These are phyloP conservation scores for Thamnophis sirtalis DNA, from an alignment of 2,113 vertebrate species.

Conservation along the genomic window DNA sequence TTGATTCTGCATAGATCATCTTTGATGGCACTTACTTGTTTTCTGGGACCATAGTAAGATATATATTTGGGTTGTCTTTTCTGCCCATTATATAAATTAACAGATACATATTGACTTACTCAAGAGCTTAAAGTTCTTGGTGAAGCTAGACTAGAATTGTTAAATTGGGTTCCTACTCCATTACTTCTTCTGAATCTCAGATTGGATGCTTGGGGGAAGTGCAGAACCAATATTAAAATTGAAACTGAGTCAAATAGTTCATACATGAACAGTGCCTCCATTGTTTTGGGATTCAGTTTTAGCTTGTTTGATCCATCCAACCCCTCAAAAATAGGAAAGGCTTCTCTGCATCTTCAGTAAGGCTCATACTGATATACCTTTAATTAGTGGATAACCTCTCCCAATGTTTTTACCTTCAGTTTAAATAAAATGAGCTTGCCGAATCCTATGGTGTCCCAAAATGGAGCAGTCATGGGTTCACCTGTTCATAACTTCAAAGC, in stretches of 20 bases:
- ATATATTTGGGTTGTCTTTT: not conserved
- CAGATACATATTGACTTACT: not conserved
- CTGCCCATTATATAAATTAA: not conserved
- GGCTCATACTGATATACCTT: not conserved
- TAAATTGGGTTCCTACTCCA: not conserved
- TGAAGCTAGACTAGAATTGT: not conserved
- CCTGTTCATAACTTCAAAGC: not conserved
- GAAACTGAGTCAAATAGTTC: not conserved
- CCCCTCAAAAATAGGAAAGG: too few relatives aligned
- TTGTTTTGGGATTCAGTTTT: not conserved
- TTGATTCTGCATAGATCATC: not conserved
- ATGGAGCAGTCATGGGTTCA: not conserved
- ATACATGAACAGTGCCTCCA: not conserved
- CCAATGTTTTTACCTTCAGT: not conserved
- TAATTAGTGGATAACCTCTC: not conserved
- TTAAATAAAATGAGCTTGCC: not conserved
- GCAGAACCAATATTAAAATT: not conserved
- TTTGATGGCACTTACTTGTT: not conserved
- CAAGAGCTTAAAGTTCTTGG: not conserved
- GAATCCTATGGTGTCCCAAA: not conserved
- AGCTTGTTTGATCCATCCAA: not conserved
- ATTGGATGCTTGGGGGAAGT: not conserved
- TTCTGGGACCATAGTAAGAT: not conserved
- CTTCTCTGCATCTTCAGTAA: not conserved
- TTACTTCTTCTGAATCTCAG: not conserved